Conservation (phyloP, 2,797 vertebrate genomes). For the Enteromius viviparus region DNA sequence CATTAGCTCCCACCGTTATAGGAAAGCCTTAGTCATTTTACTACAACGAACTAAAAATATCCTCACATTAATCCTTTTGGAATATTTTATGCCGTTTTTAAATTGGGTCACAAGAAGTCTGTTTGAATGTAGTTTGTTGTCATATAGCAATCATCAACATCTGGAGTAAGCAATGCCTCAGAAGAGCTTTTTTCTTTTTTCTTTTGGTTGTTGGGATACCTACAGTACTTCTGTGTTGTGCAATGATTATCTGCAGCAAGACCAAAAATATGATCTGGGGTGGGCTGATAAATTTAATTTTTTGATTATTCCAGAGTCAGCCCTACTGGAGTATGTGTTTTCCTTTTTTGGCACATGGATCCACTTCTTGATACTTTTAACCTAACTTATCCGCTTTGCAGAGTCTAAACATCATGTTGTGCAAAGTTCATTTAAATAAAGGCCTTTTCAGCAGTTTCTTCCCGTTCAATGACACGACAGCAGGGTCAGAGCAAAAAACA, state of each 20-base stretch:
- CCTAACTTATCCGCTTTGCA: conserved; percentile 47
- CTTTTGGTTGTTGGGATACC: neutral
- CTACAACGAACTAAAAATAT: conserved; percentile 19
- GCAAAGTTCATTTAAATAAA: conserved; percentile 44
- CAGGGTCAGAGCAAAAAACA: conserved; percentile 19
- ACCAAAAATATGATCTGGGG: neutral
- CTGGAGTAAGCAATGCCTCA: neutral
- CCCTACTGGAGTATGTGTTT: neutral
- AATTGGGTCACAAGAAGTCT: neutral
- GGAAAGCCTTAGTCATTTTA: conserved; percentile 27
- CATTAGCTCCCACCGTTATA: conserved; percentile 14
- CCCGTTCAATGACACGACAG: conserved; percentile 32
- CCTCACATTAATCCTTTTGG: neutral
- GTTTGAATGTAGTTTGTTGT: conserved; percentile 1
- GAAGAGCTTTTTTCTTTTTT: neutral
- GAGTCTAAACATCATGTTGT: conserved; percentile 40
- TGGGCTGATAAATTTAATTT: neutral
- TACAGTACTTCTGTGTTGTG: neutral
- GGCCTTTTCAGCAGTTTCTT: conserved; percentile 48
- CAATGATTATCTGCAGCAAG: neutral
- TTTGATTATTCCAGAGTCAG: neutral
- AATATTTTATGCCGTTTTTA: neutral
- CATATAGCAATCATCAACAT: neutral
- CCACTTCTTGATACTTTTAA: conserved; percentile 11
- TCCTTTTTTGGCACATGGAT: neutral